Evolutionary conservation across 2,888 invertebrate genomes (phyloP), one percentile per base, ranked within the genome.

Genomic region (Spisula subtruncata): DNA sequence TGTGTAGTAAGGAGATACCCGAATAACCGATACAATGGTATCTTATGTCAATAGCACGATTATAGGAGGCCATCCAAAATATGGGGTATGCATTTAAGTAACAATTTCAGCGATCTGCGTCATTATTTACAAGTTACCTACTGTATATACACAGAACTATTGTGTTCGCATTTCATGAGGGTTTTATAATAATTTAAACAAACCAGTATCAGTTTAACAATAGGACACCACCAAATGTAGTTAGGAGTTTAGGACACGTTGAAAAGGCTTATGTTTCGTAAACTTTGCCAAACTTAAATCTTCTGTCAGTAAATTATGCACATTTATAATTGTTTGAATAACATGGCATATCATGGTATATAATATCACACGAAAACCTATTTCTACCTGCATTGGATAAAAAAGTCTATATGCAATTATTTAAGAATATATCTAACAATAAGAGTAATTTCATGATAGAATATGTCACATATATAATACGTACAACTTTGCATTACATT

Each of bases 11-110:
- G 25, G 25, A 66, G 60, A 66, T 25, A 66, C 60, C 60, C 12
- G 60, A 25, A 66, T 10, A 25, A 66, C 60, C 2, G 75, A 75
- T 75, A 75, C 75, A 75, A 32, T 35, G 18, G 75, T 75, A 32
- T 75, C 35, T 25, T 75, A 35, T 75, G 75, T 75, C 75, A 18
- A 75, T 32, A 75, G 25, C 75, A 18, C 35, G 35, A 75, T 66
- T 66, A 66, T 66, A 66, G 60, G 60, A 66, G 60, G 60, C 60
- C 60, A 66, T 66, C 60, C 60, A 66, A 66, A 66, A 66, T 66
- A 66, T 66, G n/a, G 41, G 60, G 60, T 66, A 66, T 66, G n/a
- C 25, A 66, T 66, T 66, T n/a, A 66, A 66, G 60, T 66, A 66
- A 66, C 60, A 10, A 66, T 66, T 60, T 66, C 60, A 66, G 25